Percentiles rank a stretch among this genome's conserved stretches.
These are phyloP conservation scores for Syrista parreyssii DNA, from an alignment of 2,888 invertebrate genomes.

Conservation along the genomic window DNA sequence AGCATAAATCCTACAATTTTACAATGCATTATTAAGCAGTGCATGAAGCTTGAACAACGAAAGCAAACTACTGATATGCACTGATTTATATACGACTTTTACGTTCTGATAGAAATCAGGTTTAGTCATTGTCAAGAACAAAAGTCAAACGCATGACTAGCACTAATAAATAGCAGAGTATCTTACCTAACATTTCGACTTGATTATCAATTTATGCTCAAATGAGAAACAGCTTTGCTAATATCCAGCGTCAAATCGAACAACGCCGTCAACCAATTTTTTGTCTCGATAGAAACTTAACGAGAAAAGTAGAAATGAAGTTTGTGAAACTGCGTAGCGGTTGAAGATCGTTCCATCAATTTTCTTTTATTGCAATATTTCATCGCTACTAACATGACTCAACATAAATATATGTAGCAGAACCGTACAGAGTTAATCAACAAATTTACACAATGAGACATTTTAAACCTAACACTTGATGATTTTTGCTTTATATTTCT, in stretches of 20 bases:
- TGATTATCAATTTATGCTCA: neutral
- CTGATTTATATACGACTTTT: neutral
- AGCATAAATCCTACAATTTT: slow-evolving; percentile 8
- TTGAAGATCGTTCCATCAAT: neutral
- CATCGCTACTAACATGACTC: neutral
- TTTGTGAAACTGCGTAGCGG: neutral
- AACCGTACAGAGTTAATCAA: neutral
- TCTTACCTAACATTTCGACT: neutral
- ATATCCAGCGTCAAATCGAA: neutral
- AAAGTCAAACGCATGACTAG: neutral
- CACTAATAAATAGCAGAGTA: neutral
- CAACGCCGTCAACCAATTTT: neutral
- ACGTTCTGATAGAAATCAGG: neutral
- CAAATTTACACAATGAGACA: neutral
- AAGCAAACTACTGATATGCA: neutral
- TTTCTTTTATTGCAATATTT: neutral
- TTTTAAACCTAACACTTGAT: neutral
- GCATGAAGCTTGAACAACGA: neutral
- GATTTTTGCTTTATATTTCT: neutral
- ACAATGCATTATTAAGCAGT: neutral
- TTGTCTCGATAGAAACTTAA: neutral
- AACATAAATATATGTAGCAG: neutral
- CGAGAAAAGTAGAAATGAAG: neutral
- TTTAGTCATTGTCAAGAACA: neutral
- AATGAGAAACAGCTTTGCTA: neutral